A percentile compares a stretch with the other conserved stretches of the same genome.
Conservation (phyloP, 2,888 invertebrate genomes). For the Tachystola acroxantha region DNA sequence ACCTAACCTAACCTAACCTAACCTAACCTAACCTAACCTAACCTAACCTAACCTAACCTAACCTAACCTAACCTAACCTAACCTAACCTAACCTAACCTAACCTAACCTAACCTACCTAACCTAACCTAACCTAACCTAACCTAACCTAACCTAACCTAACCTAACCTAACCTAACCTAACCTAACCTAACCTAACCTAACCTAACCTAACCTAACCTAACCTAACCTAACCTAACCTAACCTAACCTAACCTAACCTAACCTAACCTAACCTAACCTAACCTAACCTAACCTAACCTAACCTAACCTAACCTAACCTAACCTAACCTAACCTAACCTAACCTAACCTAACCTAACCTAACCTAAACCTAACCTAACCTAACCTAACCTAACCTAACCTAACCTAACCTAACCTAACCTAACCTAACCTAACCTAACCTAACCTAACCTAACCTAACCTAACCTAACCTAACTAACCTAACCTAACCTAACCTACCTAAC, state of each 20-base stretch:
- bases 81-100: constrained; percentile 13
- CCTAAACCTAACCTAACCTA: constrained; percentile 13
- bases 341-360: constrained; percentile 13
- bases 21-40: constrained; percentile 11
- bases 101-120: too few relatives aligned
- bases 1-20: constrained; percentile 10
- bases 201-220: constrained; percentile 13
- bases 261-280: constrained; percentile 15
- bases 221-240: constrained; percentile 21
- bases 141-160: constrained; percentile 18
- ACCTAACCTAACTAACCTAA: constrained; percentile 18
- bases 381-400: constrained; percentile 13
- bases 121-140: constrained; percentile 14
- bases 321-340: constrained; percentile 16
- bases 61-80: constrained; percentile 12
- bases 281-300: constrained; percentile 18
- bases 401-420: constrained; percentile 15
- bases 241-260: constrained; percentile 20
- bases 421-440: constrained; percentile 15
- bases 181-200: constrained; percentile 18
- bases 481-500: too few relatives aligned
- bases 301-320: constrained; percentile 22
- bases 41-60: constrained; percentile 12
- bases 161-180: constrained; percentile 22
- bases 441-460: background rate